Conservation (phyloP, 2,888 invertebrate species). For the Plebejus anna region DNA sequence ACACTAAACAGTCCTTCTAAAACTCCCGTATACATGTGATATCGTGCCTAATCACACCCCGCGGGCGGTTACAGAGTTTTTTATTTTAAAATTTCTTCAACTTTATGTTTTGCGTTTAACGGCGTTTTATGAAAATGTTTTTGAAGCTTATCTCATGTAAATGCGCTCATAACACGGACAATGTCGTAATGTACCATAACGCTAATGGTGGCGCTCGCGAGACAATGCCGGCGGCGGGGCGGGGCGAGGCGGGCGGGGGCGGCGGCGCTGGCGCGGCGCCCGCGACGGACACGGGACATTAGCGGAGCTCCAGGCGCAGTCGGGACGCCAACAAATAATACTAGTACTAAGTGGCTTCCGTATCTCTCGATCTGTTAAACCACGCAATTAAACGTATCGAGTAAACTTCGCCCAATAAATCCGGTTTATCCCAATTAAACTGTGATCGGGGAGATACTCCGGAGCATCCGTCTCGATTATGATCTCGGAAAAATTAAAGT, state of each 20-base stretch:
- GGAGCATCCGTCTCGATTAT: constrained; percentile 20
- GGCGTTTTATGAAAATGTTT: background rate
- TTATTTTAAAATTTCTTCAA: background rate
- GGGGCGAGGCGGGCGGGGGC: background rate
- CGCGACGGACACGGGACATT: constrained; percentile 7
- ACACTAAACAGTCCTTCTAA: background rate
- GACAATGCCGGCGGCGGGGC: background rate
- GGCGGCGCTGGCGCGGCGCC: constrained; percentile 1
- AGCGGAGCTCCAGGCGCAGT: background rate
- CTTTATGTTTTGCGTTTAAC: background rate
- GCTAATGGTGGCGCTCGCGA: constrained; percentile 1
- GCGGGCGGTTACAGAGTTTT: background rate
- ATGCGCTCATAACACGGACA: constrained; percentile 16
- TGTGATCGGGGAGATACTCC: background rate
- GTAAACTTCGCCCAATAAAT: background rate
- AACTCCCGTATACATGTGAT: background rate
- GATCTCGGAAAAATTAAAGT: constrained; percentile 31
- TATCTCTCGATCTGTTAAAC: background rate
- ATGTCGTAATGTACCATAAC: constrained; percentile 1
- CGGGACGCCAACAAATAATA: background rate
- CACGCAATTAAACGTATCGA: background rate
- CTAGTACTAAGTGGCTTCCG: background rate
- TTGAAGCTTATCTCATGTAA: constrained; percentile 11
- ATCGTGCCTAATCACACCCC: background rate
- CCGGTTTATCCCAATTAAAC: background rate